Evolutionary conservation across 2,888 invertebrate species (phyloP), one percentile per base, ranked within the genome.

Genomic region (Macaria notata): DNA sequence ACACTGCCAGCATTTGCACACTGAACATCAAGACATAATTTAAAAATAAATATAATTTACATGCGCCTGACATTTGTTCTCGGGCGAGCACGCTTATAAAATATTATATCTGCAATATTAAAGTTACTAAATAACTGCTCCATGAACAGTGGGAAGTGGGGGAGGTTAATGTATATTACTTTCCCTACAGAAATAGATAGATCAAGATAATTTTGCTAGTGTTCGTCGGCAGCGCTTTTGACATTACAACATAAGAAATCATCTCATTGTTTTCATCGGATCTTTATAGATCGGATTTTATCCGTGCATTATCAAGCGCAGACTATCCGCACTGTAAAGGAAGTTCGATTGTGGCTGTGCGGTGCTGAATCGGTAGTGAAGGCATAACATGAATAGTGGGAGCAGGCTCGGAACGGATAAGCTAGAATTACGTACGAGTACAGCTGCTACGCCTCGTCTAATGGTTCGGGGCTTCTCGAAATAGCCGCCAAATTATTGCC

Each of bases 311-410:
- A n/a, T n/a, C n/a, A n/a, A n/a, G n/a, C n/a, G n/a, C n/a, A n/a
- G n/a, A n/a, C n/a, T 58, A 58, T 58, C 59, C 52, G 31, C 47
- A 54, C 54, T 52, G 33, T 46, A 54, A 56, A 63, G 39, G 48
- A 49, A 43, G 33, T 63, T 49, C 68, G 58, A 71, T 67, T 66
- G 66, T 47, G 44, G n/a, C 46, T 65, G 42, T 51, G n/a, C 39
- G n/a, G 8, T 7, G n/a, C 44, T 9, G 46, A 31, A 44, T 43
- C 9, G 42, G 44, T 5, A 51, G 36, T 38, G 36, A 44, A 56
- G 36, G 46, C 50, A 49, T 44, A 44, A n/a, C 33, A 30, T 46
- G 39, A 46, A 46, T 49, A 33, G 49, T 49, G 39, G 44, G 38
- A 36, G 38, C 38, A 48, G 42, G 31, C 45, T 30, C 4, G 31